phyloP scores from a whole-genome alignment of 2,113 vertebrate species.

The Gymnocephalus cernua region DNA sequence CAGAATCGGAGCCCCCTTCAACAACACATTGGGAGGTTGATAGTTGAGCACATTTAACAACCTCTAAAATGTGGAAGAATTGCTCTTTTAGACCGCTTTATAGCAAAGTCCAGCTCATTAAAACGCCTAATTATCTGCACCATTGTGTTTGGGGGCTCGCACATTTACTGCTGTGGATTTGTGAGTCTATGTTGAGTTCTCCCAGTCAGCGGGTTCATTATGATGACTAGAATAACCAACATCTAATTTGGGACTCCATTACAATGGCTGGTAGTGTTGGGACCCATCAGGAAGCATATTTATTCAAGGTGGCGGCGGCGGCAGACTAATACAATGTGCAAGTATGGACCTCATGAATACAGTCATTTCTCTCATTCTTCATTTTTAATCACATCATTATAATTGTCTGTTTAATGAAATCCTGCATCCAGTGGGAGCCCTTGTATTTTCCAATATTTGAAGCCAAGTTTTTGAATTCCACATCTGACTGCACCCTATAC shows the following conservation, averaged over 20 bases:
- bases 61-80: slow-evolving; percentile 21
- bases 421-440: slow-evolving; percentile 83
- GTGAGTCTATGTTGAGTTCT: slow-evolving; percentile 61
- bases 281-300: slow-evolving; percentile 86
- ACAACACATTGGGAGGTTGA: neutral
- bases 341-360: slow-evolving; percentile 89
- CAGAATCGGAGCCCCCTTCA: neutral
- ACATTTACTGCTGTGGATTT: slow-evolving; percentile 53
- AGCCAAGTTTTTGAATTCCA: slow-evolving; percentile 78
- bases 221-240: slow-evolving; percentile 76
- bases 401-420: slow-evolving; percentile 91
- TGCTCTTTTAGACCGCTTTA: slow-evolving; percentile 58
- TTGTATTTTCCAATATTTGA: slow-evolving; percentile 84
- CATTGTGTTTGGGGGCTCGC: slow-evolving; percentile 67
- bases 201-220: slow-evolving; percentile 79
- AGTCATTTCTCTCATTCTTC: slow-evolving; percentile 86
- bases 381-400: slow-evolving; percentile 84
- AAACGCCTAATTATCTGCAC: slow-evolving; percentile 74
- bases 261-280: slow-evolving; percentile 83
- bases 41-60: slow-evolving; percentile 27
- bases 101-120: slow-evolving; percentile 66
- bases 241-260: slow-evolving; percentile 81
- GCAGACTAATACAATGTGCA: slow-evolving; percentile 89
- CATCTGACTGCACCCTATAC: neutral
- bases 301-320: slow-evolving; percentile 78